These are phyloP conservation scores for Petrocephalus microphthalmus DNA, from an alignment of 2,113 vertebrate species.

Conservation along the genomic window DNA sequence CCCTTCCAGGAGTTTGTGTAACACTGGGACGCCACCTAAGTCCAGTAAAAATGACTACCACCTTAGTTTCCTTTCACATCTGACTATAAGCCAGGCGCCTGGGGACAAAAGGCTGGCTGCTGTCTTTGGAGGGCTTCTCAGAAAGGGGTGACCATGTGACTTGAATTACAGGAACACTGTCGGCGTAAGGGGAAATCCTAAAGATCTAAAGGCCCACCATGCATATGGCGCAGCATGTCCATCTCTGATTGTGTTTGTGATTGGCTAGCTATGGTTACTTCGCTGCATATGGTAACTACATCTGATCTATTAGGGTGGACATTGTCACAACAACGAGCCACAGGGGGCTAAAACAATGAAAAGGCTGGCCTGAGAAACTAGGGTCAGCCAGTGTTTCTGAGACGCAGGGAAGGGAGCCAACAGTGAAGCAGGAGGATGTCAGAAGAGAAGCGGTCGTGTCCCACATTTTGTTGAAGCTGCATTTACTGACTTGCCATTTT, in stretches of 20 bases:
- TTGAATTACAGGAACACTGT: background rate
- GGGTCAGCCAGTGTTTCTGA: background rate
- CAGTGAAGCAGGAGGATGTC: background rate
- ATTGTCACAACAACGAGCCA: background rate
- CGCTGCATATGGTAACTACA: slow-evolving; percentile 10
- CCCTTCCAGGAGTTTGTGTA: background rate
- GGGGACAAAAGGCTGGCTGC: background rate
- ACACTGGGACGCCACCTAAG: background rate
- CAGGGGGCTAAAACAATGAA: slow-evolving; percentile 8
- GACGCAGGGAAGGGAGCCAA: background rate
- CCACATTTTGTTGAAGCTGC: background rate
- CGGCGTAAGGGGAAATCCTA: background rate
- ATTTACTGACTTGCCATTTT: background rate
- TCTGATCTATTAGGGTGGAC: background rate
- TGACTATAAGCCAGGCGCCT: background rate
- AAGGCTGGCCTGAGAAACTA: background rate
- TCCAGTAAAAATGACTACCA: slow-evolving; percentile 1
- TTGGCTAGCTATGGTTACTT: background rate
- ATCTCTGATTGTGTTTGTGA: background rate
- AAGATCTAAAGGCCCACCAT: too few relatives aligned
- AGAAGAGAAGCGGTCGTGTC: background rate
- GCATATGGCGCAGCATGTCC: background rate
- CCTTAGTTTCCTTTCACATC: background rate
- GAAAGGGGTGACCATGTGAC: background rate
- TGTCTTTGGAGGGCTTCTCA: background rate